Conservation (phyloP, 2,797 vertebrate genomes). For the Propithecus perrieri region DNA sequence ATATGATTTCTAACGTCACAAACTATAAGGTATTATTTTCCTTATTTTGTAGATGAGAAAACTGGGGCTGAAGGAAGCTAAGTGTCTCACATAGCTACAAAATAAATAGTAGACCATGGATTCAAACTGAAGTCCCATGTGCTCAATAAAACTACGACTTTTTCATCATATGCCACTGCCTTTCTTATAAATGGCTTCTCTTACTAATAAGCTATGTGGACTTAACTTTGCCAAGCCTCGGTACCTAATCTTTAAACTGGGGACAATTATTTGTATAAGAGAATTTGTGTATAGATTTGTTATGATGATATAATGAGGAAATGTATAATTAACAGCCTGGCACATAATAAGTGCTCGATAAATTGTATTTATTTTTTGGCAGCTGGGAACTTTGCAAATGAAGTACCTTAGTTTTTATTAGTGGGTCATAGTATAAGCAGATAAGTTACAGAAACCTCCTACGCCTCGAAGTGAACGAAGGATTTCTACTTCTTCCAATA, state of each 20-base stretch:
- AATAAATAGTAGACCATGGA: background rate
- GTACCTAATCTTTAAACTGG: slow-evolving; percentile 29
- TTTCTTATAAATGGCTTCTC: background rate
- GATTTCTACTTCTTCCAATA: background rate
- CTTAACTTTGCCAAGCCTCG: background rate
- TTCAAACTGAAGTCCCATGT: background rate
- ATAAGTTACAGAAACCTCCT: background rate
- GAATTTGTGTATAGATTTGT: background rate
- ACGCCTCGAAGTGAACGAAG: fast-evolving
- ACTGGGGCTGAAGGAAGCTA: background rate
- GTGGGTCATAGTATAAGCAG: background rate
- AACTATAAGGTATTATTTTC: background rate
- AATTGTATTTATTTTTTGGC: background rate
- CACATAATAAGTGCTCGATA: background rate
- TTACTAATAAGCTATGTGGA: background rate
- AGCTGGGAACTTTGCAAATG: background rate
- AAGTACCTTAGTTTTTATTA: slow-evolving; percentile 1
- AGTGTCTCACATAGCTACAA: background rate
- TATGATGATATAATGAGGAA: background rate
- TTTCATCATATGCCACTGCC: background rate
- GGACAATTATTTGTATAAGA: background rate
- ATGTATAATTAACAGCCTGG: background rate
- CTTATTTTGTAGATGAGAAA: slow-evolving; percentile 31
- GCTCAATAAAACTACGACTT: background rate
- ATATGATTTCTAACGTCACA: background rate